Evolutionary conservation across 2,797 vertebrate genomes (phyloP).

Genomic region (Sebastes hopkinsi): DNA sequence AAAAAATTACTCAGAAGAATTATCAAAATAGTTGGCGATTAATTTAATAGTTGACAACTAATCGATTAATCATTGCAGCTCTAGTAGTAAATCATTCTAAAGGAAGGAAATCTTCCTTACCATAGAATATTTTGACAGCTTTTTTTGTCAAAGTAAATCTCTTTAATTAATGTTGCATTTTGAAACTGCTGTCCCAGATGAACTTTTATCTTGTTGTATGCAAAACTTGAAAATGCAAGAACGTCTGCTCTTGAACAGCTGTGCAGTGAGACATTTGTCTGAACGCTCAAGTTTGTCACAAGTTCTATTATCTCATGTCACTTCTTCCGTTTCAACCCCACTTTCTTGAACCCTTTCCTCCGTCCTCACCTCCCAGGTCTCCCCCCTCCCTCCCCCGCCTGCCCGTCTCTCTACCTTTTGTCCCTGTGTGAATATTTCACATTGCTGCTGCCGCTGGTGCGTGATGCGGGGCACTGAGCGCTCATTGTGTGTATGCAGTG

Average conservation of each 20-base stretch:
- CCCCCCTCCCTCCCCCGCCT: slow-evolving; percentile 21
- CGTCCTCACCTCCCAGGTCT: slow-evolving; percentile 46
- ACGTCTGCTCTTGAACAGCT: neutral
- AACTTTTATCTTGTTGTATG: neutral
- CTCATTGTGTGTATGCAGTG: slow-evolving; percentile 81
- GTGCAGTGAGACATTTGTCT: neutral
- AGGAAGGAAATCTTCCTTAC: neutral
- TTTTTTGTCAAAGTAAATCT: neutral
- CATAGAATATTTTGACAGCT: neutral
- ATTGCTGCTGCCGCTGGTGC: slow-evolving; percentile 86
- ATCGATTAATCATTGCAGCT: too few species aligned
- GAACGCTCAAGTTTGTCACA: neutral
- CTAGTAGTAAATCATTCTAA: too few species aligned
- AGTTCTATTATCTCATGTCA: neutral
- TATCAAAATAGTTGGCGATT: too few species aligned
- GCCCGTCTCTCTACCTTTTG: slow-evolving; percentile 73
- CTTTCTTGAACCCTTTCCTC: slow-evolving; percentile 52
- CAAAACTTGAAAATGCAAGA: neutral
- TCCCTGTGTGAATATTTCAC: slow-evolving; percentile 84
- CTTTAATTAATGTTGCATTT: neutral
- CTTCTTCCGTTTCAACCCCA: neutral
- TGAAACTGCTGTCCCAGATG: neutral
- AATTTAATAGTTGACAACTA: too few species aligned
- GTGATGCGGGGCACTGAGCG: slow-evolving; percentile 82
- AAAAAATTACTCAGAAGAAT: too few species aligned